Percentiles rank a stretch among this genome's conserved stretches.
phyloP scores from a whole-genome alignment of 2,797 vertebrate genomes.

The Eulemur mongoz region DNA sequence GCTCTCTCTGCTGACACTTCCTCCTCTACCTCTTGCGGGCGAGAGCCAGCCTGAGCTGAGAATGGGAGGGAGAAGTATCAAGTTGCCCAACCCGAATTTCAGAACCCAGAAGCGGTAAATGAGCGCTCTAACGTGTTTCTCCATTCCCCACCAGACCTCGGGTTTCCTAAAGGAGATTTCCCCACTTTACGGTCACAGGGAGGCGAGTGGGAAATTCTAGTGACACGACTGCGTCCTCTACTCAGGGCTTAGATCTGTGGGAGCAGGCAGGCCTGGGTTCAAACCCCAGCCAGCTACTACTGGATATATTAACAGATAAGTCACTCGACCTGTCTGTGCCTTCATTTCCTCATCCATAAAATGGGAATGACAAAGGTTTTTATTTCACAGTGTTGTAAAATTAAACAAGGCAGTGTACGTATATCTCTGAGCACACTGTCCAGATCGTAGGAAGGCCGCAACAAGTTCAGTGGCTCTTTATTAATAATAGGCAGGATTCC shows the following conservation, averaged over 20 bases:
- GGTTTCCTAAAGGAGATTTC: slow-evolving; percentile 12
- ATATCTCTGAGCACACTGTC: neutral
- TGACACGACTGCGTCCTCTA: neutral
- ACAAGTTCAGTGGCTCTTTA: neutral
- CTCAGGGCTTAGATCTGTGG: neutral
- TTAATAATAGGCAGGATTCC: neutral
- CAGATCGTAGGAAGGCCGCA: neutral
- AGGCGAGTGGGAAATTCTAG: slow-evolving; percentile 35
- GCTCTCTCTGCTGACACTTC: neutral
- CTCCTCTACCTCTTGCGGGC: neutral
- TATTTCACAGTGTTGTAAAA: neutral
- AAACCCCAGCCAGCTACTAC: neutral
- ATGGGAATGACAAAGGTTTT: neutral
- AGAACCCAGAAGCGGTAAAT: neutral
- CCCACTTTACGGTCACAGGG: neutral
- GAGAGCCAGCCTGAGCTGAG: neutral
- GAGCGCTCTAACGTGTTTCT: neutral
- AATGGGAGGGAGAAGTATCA: neutral
- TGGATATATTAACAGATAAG: neutral
- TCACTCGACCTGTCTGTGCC: neutral
- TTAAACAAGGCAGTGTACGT: neutral
- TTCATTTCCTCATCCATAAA: neutral
- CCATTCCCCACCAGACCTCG: neutral
- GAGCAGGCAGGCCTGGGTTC: neutral
- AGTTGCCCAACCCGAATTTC: neutral